Conservation (phyloP, 2,113 vertebrate species). For the Plectropomus leopardus region DNA sequence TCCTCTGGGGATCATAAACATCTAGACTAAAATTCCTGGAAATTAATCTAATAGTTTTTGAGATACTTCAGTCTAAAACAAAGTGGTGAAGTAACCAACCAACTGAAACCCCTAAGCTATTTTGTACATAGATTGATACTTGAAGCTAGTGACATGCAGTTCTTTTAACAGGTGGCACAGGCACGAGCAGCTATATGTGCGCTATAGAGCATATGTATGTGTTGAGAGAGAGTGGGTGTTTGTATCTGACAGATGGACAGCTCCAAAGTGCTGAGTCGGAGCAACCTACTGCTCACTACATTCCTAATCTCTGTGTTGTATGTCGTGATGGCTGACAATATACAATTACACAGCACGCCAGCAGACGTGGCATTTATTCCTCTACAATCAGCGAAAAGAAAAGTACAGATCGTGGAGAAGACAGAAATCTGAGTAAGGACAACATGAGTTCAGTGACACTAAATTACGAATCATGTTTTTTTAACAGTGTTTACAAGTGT, state of each 20-base stretch:
- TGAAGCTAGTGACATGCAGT: slow-evolving; percentile 13
- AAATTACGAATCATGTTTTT: neutral
- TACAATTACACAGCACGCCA: slow-evolving; percentile 63
- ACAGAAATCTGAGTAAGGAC: slow-evolving; percentile 30
- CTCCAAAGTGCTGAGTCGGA: slow-evolving; percentile 56
- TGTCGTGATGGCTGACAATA: slow-evolving; percentile 65
- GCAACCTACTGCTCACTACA: slow-evolving; percentile 46
- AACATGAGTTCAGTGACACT: neutral
- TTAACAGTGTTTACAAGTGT: neutral
- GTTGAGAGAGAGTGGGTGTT: slow-evolving; percentile 43
- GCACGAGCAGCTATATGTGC: slow-evolving; percentile 20
- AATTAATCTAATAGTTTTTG: neutral
- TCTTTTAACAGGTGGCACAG: slow-evolving; percentile 22
- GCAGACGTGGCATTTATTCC: slow-evolving; percentile 51
- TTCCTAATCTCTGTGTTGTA: slow-evolving; percentile 56
- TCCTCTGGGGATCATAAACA: neutral
- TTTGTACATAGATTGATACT: neutral
- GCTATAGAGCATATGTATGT: slow-evolving; percentile 8
- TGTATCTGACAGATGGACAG: slow-evolving; percentile 55
- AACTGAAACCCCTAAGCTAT: neutral
- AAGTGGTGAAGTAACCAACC: neutral
- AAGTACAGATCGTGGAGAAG: neutral
- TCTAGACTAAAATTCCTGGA: neutral
- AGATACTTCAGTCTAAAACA: neutral
- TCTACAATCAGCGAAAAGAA: slow-evolving; percentile 30